Conservation (phyloP, 1,140 invertebrate species). For the Lordiphosa mommai region DNA sequence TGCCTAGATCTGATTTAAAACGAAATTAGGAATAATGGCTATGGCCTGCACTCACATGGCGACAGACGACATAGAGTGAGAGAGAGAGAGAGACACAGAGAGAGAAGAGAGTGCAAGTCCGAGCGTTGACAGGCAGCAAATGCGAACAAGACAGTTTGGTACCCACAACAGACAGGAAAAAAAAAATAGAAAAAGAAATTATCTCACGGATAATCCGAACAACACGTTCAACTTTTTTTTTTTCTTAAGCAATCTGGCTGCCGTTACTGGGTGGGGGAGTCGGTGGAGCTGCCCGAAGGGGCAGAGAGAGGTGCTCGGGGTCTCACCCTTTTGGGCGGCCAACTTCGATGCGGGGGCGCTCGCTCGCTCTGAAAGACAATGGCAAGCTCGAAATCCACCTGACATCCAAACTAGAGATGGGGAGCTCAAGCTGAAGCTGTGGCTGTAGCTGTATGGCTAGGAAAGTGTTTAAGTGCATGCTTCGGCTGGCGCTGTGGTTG, state of each 20-base stretch:
- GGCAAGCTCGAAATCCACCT: conserved; percentile 46
- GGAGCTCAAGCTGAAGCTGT: background rate
- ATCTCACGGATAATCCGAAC: conserved; percentile 77
- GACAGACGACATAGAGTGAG: background rate
- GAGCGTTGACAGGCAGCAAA: conserved; percentile 75
- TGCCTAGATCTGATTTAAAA: conserved; percentile 75
- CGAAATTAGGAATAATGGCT: conserved; percentile 79
- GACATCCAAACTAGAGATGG: conserved; percentile 15
- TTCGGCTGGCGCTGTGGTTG: conserved; percentile 54
- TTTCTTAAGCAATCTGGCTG: conserved; percentile 13
- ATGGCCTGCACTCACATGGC: conserved; percentile 50
- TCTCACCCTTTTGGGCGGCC: conserved; percentile 65
- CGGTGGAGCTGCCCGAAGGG: background rate
- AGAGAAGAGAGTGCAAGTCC: conserved; percentile 12
- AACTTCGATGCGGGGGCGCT: conserved; percentile 50
- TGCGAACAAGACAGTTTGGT: conserved; percentile 70
- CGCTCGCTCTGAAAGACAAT: conserved; percentile 24
- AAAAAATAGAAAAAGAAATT: conserved; percentile 55
- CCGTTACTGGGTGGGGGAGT: conserved; percentile 22
- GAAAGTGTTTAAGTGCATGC: conserved; percentile 35
- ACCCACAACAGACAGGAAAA: conserved; percentile 30
- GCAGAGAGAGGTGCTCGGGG: conserved; percentile 29
- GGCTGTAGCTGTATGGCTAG: background rate
- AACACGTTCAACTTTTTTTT: conserved; percentile 62
- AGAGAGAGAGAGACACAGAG: background rate